phyloP scores from a whole-genome alignment of 1,140 invertebrate genomes.

The Choristoneura fumiferana region DNA sequence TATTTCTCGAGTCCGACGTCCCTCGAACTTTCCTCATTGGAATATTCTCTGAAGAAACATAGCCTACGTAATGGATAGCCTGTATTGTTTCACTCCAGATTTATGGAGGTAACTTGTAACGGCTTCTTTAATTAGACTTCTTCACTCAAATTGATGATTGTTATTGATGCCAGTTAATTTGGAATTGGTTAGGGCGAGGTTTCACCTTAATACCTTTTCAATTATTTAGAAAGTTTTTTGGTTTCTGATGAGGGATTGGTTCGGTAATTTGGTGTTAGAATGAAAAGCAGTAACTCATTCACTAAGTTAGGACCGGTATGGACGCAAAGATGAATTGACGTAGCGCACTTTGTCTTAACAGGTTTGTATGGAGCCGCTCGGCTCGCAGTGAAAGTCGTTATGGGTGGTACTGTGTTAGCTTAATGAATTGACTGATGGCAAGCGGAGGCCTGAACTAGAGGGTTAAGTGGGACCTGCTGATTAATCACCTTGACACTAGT shows the following conservation, averaged over 20 bases:
- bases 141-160: constrained; percentile 76
- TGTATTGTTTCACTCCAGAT: constrained; percentile 72
- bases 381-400: constrained; percentile 65
- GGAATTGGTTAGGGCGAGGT: constrained; percentile 49
- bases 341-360: constrained; percentile 38
- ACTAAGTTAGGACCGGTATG: neutral
- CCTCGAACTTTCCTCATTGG: constrained; percentile 65
- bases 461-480: constrained; percentile 71
- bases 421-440: constrained; percentile 76
- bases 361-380: constrained; percentile 44
- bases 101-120: constrained; percentile 77
- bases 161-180: constrained; percentile 67
- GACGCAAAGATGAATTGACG: constrained; percentile 22
- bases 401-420: constrained; percentile 69
- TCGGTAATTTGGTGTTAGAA: constrained; percentile 4
- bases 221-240: constrained; percentile 40
- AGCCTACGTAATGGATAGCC: constrained; percentile 65
- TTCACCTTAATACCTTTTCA: constrained; percentile 41
- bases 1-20: constrained; percentile 60
- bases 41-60: constrained; percentile 69
- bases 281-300: constrained; percentile 7
- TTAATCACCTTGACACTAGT: constrained; percentile 74
- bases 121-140: constrained; percentile 77
- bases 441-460: constrained; percentile 61
- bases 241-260: constrained; percentile 19